A percentile compares a stretch with the other conserved stretches of the same genome.
These are phyloP conservation scores for Eilema griseolum DNA, from an alignment of 2,888 invertebrate genomes.

Conservation along the genomic window DNA sequence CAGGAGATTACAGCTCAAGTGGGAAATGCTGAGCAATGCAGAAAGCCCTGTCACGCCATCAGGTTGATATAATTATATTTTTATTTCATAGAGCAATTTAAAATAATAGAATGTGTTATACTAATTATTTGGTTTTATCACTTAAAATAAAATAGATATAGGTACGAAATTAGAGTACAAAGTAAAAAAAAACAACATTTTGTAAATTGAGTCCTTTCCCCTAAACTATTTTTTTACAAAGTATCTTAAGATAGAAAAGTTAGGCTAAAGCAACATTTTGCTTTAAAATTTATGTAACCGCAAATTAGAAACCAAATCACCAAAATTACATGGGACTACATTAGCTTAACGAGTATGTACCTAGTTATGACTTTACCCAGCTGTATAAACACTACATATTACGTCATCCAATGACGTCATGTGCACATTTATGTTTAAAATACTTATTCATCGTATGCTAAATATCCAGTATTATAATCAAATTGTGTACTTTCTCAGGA, in stretches of 20 bases:
- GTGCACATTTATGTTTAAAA: neutral
- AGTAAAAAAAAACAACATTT: too few species aligned
- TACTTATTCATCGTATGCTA: neutral
- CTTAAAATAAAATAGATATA: too few species aligned
- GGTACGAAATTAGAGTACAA: too few species aligned
- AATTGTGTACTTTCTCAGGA: constrained; percentile 59
- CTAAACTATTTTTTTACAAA: too few species aligned
- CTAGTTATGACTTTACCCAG: constrained; percentile 3
- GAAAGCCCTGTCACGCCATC: constrained; percentile 79
- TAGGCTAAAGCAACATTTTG: too few species aligned
- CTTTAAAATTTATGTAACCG: too few species aligned
- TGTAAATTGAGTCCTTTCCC: too few species aligned
- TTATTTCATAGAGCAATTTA: neutral
- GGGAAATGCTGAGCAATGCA: constrained; percentile 91
- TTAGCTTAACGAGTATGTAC: neutral
- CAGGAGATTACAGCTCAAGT: constrained; percentile 91
- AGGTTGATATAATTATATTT: constrained; percentile 57
- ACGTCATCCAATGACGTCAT: neutral
- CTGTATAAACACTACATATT: constrained; percentile 2
- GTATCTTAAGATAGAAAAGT: too few species aligned
- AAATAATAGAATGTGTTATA: too few species aligned
- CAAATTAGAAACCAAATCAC: too few species aligned
- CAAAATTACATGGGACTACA: too few species aligned
- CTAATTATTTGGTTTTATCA: neutral
- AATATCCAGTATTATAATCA: constrained; percentile 11